Percentiles rank a stretch among this genome's conserved stretches.
Conservation (phyloP, 2,113 vertebrate species). For the Lycocorax pyrrhopterus region DNA sequence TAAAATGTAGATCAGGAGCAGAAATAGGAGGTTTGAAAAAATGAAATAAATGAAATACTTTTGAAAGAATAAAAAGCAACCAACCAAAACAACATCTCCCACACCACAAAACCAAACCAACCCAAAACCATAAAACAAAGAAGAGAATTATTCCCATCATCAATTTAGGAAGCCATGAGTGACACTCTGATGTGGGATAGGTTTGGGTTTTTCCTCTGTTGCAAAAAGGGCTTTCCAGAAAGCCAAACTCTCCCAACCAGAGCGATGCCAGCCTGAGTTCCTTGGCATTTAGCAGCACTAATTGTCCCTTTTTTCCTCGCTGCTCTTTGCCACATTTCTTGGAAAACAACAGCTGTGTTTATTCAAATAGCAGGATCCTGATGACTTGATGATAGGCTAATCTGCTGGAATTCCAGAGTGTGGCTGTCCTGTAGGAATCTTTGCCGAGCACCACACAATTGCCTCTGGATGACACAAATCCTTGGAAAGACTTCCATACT, state of each 20-base stretch:
- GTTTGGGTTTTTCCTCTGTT: slow-evolving; percentile 11
- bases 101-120: background rate
- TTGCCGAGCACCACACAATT: slow-evolving; percentile 35
- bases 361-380: slow-evolving; percentile 69
- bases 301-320: slow-evolving; percentile 69
- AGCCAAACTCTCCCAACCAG: slow-evolving; percentile 33
- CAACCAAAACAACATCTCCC: rapidly evolving
- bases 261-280: slow-evolving; percentile 55
- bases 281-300: slow-evolving; percentile 62
- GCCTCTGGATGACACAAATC: slow-evolving; percentile 50
- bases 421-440: slow-evolving; percentile 65
- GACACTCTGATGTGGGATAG: background rate
- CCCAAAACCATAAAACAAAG: background rate
- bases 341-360: slow-evolving; percentile 84
- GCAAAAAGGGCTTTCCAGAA: slow-evolving; percentile 46
- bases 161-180: background rate
- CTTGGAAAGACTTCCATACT: slow-evolving; percentile 43
- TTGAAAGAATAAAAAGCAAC: background rate
- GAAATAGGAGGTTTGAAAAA: background rate
- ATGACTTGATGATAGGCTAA: slow-evolving; percentile 78
- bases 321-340: slow-evolving; percentile 77
- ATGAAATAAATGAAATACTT: background rate
- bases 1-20: background rate
- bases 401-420: slow-evolving; percentile 73
- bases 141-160: background rate